phyloP scores from a whole-genome alignment of 2,797 vertebrate genomes.

The Cetoscarus ocellatus region DNA sequence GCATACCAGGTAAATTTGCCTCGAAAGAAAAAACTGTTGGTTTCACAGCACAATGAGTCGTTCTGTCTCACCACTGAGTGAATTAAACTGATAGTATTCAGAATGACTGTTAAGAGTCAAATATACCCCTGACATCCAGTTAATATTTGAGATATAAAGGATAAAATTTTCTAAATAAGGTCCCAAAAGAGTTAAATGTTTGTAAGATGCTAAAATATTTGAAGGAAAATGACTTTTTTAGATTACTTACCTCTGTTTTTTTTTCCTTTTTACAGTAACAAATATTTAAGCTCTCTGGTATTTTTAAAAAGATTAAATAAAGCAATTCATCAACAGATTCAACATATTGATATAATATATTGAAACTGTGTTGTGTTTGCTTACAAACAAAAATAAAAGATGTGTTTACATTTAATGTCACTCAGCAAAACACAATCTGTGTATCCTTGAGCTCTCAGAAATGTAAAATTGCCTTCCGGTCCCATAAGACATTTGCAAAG shows the following conservation, averaged over 20 bases:
- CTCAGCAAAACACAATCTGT: background rate
- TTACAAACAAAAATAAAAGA: background rate
- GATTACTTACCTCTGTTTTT: background rate
- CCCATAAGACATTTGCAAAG: background rate
- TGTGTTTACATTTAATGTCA: background rate
- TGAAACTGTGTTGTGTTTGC: no score
- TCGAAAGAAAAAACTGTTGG: no score
- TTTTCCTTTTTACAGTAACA: background rate
- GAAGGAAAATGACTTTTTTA: background rate
- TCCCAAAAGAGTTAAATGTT: background rate
- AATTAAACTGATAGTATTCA: no score
- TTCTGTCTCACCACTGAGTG: no score
- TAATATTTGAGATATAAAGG: no score
- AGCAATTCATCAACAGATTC: background rate
- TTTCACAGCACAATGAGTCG: no score
- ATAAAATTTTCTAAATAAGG: no score
- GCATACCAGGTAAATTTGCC: no score
- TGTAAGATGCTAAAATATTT: background rate
- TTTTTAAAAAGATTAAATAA: background rate
- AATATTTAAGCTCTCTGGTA: background rate
- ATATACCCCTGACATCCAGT: no score
- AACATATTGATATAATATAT: no score
- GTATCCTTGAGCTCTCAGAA: background rate
- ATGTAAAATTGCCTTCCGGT: slow-evolving; percentile 2
- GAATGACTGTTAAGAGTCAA: no score